Evolutionary conservation across 2,113 vertebrate species (phyloP).

Genomic region (Axis porcinus): DNA sequence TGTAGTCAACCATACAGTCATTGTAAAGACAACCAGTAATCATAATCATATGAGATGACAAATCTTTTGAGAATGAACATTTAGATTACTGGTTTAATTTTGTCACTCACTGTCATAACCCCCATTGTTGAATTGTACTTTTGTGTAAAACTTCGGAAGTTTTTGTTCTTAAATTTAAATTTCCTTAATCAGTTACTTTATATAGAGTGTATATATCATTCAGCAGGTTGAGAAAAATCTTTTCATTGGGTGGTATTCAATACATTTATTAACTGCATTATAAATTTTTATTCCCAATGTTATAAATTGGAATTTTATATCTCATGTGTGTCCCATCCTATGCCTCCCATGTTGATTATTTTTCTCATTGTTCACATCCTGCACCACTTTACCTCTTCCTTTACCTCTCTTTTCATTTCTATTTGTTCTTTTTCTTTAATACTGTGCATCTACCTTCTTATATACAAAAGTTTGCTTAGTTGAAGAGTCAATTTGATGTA

Average conservation of each 20-base stretch:
- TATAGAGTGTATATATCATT: not conserved
- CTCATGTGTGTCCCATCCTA: not conserved
- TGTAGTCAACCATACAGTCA: not conserved
- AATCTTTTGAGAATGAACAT: not conserved
- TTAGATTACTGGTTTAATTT: not conserved
- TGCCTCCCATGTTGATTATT: not conserved
- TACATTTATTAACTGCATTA: not conserved
- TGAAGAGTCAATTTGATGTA: not conserved
- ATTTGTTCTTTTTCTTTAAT: not conserved
- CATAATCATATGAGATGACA: not conserved
- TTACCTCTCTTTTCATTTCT: not conserved
- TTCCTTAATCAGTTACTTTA: not conserved
- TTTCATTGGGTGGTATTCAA: not conserved
- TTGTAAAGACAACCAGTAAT: not conserved
- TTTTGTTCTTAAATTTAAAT: not conserved
- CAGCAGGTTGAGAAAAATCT: not conserved
- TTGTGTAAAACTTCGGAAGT: not conserved
- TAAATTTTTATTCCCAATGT: not conserved
- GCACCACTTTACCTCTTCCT: not conserved
- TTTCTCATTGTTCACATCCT: not conserved
- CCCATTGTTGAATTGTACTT: not conserved
- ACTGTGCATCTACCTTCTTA: not conserved
- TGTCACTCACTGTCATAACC: not conserved
- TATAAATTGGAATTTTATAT: not conserved
- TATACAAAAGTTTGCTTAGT: not conserved